A percentile compares a stretch with the other conserved stretches of the same genome.
phyloP scores from a whole-genome alignment of 2,797 vertebrate genomes.

The Falco berigora region DNA sequence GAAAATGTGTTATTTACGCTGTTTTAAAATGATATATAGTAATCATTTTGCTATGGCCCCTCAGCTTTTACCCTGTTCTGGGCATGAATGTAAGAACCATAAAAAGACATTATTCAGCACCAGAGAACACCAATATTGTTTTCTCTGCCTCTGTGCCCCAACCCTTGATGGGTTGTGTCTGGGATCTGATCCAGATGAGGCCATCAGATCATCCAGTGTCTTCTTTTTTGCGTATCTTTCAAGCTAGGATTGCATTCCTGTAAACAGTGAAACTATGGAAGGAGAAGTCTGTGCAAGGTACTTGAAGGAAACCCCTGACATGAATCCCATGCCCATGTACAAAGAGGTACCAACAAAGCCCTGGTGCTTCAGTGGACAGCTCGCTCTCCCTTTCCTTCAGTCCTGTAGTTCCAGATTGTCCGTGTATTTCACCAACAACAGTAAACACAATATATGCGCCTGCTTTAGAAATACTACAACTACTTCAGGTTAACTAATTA shows the following conservation, averaged over 20 bases:
- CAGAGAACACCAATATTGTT: background rate
- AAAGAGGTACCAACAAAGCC: background rate
- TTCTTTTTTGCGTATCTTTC: background rate
- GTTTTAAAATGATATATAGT: background rate
- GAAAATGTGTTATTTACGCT: background rate
- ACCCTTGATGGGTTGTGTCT: background rate
- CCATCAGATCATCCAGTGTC: background rate
- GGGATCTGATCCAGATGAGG: background rate
- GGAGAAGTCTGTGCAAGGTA: background rate
- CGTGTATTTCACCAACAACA: background rate
- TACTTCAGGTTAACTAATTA: background rate
- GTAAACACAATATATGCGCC: background rate
- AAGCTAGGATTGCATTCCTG: background rate
- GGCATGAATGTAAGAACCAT: background rate
- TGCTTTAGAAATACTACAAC: background rate
- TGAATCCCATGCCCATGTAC: background rate
- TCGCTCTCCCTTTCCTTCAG: background rate
- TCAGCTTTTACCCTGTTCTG: background rate
- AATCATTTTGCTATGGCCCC: background rate
- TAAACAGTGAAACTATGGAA: background rate
- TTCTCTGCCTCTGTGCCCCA: background rate
- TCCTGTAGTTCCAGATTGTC: background rate
- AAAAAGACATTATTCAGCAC: background rate
- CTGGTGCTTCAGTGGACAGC: background rate
- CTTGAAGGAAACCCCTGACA: background rate